Percentiles rank a stretch among this genome's conserved stretches.
These are phyloP conservation scores for Clytia hemisphaerica DNA, from an alignment of 30 jellyfish, hydroid and myxozoan genomes.

Conservation along the genomic window DNA sequence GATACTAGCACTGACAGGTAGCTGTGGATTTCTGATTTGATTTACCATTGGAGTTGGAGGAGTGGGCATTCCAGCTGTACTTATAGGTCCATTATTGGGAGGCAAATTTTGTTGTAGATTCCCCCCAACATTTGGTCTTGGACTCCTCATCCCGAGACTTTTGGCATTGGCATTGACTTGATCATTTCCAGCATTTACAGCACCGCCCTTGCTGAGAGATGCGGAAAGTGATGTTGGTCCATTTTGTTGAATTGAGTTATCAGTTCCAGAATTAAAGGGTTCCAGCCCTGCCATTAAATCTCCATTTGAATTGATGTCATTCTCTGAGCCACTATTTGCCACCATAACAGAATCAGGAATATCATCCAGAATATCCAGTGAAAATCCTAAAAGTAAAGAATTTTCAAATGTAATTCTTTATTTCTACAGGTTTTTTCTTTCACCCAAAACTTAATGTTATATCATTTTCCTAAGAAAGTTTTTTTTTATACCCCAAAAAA, in stretches of 20 bases:
- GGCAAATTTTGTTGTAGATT: constrained; percentile 17
- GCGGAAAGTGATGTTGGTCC: constrained; percentile 53
- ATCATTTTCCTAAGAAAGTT: too few species aligned
- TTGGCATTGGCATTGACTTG: constrained; percentile 33
- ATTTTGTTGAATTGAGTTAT: constrained; percentile 39
- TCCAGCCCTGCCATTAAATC: constrained; percentile 44
- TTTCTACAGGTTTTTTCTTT: too few species aligned
- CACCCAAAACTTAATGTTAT: too few species aligned
- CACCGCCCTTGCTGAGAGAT: constrained; percentile 43
- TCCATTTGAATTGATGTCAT: constrained; percentile 20
- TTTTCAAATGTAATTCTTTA: too few species aligned
- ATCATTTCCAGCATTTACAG: constrained; percentile 25
- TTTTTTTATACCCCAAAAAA: too few species aligned
- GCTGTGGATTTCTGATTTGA: constrained; percentile 46
- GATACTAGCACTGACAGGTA: too few species aligned
- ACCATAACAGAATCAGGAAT: constrained; percentile 45
- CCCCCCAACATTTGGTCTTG: constrained; percentile 21
- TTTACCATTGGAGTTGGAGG: constrained; percentile 90
- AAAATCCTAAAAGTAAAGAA: not conserved
- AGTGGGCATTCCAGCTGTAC: constrained; percentile 83
- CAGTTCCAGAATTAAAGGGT: constrained; percentile 28
- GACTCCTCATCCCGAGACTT: constrained; percentile 15
- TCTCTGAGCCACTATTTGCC: constrained; percentile 10
- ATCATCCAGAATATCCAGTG: constrained; percentile 33
- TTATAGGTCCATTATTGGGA: constrained; percentile 53